A percentile compares a stretch with the other conserved stretches of the same genome.
Evolutionary conservation across 1,140 invertebrate genomes (phyloP).

Genomic region (Eurosta solidaginis): DNA sequence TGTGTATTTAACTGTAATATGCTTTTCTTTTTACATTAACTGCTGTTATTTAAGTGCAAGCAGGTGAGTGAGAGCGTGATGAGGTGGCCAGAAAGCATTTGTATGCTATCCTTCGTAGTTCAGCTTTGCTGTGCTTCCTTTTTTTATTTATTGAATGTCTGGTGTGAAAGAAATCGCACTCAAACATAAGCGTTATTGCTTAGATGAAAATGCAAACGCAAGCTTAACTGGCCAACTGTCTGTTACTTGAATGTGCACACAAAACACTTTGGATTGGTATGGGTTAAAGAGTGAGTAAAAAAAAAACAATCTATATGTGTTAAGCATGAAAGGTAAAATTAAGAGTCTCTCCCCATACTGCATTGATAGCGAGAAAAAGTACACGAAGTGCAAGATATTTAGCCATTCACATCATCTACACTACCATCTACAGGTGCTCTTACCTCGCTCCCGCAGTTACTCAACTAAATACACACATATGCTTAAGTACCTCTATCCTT

Average conservation of each 20-base stretch:
- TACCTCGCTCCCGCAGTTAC: no score
- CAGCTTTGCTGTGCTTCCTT: background rate
- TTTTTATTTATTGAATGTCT: background rate
- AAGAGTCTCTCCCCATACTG: no score
- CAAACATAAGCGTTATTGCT: slow-evolving; percentile 3
- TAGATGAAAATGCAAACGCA: background rate
- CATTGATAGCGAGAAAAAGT: no score
- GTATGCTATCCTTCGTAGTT: background rate
- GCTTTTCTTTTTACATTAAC: background rate
- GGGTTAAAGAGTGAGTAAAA: background rate
- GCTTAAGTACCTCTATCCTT: no score
- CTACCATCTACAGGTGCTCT: no score
- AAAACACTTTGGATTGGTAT: background rate
- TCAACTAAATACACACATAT: no score
- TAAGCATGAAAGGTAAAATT: no score
- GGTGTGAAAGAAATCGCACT: slow-evolving; percentile 13
- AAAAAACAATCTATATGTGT: no score
- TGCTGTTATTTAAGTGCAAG: background rate
- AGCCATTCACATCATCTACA: no score
- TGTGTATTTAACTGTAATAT: background rate
- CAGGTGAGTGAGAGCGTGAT: background rate
- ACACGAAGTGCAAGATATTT: no score
- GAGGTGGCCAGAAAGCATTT: background rate
- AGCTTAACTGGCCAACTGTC: background rate
- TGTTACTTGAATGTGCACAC: background rate